A percentile compares a stretch with the other conserved stretches of the same genome.
phyloP scores from a whole-genome alignment of 2,797 vertebrate genomes.

The Botia almorhae region DNA sequence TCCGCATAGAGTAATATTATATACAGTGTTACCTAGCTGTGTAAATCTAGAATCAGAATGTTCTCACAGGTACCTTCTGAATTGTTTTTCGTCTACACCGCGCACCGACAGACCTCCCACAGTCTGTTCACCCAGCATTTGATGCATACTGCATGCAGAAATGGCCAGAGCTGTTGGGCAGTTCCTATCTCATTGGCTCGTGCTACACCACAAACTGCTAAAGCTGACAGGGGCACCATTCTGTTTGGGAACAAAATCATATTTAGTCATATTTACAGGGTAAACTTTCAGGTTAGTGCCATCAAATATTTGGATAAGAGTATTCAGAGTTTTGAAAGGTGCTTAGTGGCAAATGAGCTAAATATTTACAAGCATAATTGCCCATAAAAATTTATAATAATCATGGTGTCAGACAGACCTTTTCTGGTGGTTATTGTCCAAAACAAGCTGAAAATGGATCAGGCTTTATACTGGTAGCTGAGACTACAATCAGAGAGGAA shows the following conservation, averaged over 20 bases:
- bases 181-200: neutral
- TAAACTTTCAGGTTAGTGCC: neutral
- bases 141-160: conserved; percentile 13
- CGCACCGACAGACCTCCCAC: conserved; percentile 13
- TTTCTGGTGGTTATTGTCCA: neutral
- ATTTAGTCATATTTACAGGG: neutral
- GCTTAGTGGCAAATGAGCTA: neutral
- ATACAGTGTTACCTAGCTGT: neutral
- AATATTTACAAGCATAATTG: neutral
- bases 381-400: too few relatives aligned
- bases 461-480: neutral
- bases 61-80: neutral
- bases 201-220: too few relatives aligned
- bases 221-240: neutral
- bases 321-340: neutral
- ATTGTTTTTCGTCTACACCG: conserved; percentile 9
- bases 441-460: neutral
- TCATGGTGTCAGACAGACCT: neutral
- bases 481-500: neutral
- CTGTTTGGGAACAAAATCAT: neutral
- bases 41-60: conserved; percentile 5
- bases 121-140: neutral
- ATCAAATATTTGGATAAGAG: neutral
- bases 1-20: neutral
- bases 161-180: neutral